Evolutionary conservation across 2,113 vertebrate genomes (phyloP).

Genomic region (Piaya cayana): DNA sequence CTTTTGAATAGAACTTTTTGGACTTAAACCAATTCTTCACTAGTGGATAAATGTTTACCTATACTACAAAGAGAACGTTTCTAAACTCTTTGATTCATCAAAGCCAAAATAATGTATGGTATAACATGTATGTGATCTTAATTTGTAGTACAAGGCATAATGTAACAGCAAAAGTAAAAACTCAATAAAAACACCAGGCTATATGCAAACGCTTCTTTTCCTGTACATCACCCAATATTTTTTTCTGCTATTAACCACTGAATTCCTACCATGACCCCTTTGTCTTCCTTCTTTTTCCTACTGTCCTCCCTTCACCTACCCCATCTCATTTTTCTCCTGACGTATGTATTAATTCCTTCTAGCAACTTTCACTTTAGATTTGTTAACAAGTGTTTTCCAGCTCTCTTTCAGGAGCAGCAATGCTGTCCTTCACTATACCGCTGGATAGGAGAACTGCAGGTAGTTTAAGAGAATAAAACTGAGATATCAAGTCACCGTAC

Average conservation of each 20-base stretch:
- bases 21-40: neutral
- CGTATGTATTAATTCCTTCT: neutral
- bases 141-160: neutral
- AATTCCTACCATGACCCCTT: accelerated
- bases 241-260: neutral
- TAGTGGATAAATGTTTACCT: neutral
- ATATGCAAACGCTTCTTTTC: neutral
- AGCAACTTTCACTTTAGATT: neutral
- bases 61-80: neutral
- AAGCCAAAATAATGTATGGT: neutral
- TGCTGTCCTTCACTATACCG: neutral
- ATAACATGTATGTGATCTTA: neutral
- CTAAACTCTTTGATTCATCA: neutral
- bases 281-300: neutral
- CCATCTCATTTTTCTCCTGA: neutral
- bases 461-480: neutral
- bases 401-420: neutral
- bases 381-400: neutral
- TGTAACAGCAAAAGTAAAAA: neutral
- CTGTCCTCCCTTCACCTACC: no score
- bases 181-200: neutral
- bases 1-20: neutral
- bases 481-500: neutral
- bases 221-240: neutral
- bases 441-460: neutral